Base-by-base conservation (phyloP, 2,888 invertebrate species). In the Athalia cordata region DNA sequence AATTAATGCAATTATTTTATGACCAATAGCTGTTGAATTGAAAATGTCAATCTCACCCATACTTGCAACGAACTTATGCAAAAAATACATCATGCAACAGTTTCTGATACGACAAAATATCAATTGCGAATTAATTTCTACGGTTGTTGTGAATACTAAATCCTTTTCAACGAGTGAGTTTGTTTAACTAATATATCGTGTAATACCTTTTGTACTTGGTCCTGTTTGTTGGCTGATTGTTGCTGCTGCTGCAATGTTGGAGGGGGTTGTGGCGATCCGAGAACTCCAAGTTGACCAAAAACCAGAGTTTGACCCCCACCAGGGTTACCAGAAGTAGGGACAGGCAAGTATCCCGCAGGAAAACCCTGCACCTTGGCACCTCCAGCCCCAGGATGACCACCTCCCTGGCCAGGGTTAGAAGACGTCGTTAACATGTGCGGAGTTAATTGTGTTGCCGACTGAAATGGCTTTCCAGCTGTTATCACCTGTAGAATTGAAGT, bases 391-490 rank as follows among this genome's bases (percentile, higher is more conserved):
- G 88, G 89, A 81, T 89, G 90, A 3, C 86, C 85, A 13, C 86
- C 88, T 43, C 88, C 89, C 79, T 89, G 90, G 4, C 86, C 88
- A 3, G 87, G 86, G 8, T 86, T 87, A 3, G 90, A 87, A 3
- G 95, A 92, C 0, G 96, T 94, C 6, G 93, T 92, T 61, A 97
- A 91, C 96, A 97, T 96, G 86, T 97, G 97, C 0, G 95, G 96
- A 3, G 93, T 93, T 72, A 95, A 90, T 82, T 95, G 95, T 83
- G 94, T 95, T 66, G 96, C 94, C 0, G 91, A 90, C 89, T 96
- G 96, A 89, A 96, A 96, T 4, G 96, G 95, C 87, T 97, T 97
- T 47, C 95, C 94, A 29, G 95, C 94, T 6, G 96, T 94, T 81
- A 97, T 96, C 79, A 96, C 95, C 94, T 96, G 90, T 61, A 91